Conservation (phyloP, 2,888 invertebrate genomes). For the Ectemnius continuus region DNA sequence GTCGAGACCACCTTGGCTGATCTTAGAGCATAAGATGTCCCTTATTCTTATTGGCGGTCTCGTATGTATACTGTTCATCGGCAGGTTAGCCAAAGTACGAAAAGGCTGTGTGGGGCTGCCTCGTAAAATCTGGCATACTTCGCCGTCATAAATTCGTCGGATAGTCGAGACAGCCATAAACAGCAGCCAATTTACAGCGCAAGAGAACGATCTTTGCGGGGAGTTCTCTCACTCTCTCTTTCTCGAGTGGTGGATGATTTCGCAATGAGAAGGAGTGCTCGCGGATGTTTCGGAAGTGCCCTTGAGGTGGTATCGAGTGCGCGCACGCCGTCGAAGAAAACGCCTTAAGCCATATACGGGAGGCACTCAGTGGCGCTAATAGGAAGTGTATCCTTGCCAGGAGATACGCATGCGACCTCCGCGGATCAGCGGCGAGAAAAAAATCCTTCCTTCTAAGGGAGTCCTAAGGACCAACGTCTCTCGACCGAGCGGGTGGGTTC, state of each 20-base stretch:
- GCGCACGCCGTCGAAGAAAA: slow-evolving; percentile 28
- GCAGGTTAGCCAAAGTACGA: too few relatives aligned
- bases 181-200: too few relatives aligned
- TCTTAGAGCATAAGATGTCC: too few relatives aligned
- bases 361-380: slow-evolving; percentile 58
- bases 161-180: too few relatives aligned
- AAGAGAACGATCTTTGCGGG: too few relatives aligned
- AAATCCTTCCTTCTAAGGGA: slow-evolving; percentile 72
- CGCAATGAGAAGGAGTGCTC: slow-evolving; percentile 13
- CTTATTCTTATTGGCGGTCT: too few relatives aligned
- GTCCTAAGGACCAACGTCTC: slow-evolving; percentile 65
- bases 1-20: background rate
- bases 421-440: slow-evolving; percentile 65
- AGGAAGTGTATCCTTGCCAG: slow-evolving; percentile 69
- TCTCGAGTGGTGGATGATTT: slow-evolving; percentile 12
- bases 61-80: too few relatives aligned
- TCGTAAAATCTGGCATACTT: too few relatives aligned
- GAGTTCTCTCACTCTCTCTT: too few relatives aligned
- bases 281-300: slow-evolving; percentile 67
- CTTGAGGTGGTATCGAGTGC: slow-evolving; percentile 46
- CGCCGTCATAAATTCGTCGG: too few relatives aligned
- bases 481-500: slow-evolving; percentile 28
- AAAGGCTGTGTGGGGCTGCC: too few relatives aligned
- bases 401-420: slow-evolving; percentile 67
- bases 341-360: slow-evolving; percentile 67